A percentile compares a stretch with the other conserved stretches of the same genome.
Evolutionary conservation across 2,888 invertebrate species (phyloP).

Genomic region (Rhagium mordax): DNA sequence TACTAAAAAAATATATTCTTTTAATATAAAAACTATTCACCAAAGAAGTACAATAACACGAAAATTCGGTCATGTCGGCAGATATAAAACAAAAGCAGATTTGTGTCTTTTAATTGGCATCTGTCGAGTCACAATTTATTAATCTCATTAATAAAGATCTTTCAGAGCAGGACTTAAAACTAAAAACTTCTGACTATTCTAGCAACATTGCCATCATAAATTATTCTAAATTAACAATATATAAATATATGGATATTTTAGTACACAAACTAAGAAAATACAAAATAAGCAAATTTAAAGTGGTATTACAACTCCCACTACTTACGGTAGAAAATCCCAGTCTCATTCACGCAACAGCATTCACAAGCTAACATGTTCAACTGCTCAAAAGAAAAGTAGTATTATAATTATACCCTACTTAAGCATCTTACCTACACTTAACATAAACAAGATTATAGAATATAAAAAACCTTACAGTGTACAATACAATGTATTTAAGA

Average conservation of each 20-base stretch:
- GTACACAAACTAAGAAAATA: slow-evolving; percentile 44
- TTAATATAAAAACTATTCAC: slow-evolving; percentile 18
- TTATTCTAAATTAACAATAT: slow-evolving; percentile 41
- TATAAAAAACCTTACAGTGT: not conserved
- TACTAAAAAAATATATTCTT: slow-evolving; percentile 26
- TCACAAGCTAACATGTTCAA: slow-evolving; percentile 61
- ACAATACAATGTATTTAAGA: not conserved
- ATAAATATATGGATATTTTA: slow-evolving; percentile 44
- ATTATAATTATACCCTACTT: not conserved
- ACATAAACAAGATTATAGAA: not conserved
- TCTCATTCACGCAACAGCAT: slow-evolving; percentile 66
- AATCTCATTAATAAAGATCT: slow-evolving; percentile 42
- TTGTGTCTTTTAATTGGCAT: not conserved
- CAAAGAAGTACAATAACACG: slow-evolving; percentile 14
- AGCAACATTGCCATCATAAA: slow-evolving; percentile 23
- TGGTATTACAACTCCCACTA: slow-evolving; percentile 46
- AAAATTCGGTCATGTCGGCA: slow-evolving; percentile 13
- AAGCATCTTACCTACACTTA: not conserved
- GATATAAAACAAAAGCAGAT: slow-evolving; percentile 5
- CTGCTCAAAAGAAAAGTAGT: slow-evolving; percentile 20
- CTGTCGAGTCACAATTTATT: slow-evolving; percentile 16
- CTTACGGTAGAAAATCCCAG: slow-evolving; percentile 64
- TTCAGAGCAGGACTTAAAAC: slow-evolving; percentile 24
- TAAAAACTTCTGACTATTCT: slow-evolving; percentile 22
- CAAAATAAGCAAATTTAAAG: slow-evolving; percentile 48